A percentile compares a stretch with the other conserved stretches of the same genome.
Evolutionary conservation across 2,797 vertebrate genomes (phyloP).

Genomic region (Pampus argenteus): DNA sequence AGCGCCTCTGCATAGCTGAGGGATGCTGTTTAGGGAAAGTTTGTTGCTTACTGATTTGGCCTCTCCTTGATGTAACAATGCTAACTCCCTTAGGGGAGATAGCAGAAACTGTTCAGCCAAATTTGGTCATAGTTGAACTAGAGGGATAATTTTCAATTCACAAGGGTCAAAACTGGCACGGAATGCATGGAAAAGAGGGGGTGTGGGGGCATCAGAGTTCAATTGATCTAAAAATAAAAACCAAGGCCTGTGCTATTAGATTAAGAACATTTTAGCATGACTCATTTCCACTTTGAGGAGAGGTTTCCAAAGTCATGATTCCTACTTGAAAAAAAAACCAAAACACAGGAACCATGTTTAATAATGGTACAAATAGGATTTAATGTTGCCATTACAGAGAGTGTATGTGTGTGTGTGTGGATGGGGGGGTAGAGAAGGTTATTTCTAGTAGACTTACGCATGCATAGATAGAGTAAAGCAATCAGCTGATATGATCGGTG

Average conservation of each 20-base stretch:
- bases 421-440: neutral
- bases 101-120: constrained; percentile 87
- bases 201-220: constrained; percentile 72
- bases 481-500: constrained; percentile 51
- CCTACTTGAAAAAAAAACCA: constrained; percentile 28
- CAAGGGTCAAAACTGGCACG: constrained; percentile 87
- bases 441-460: constrained; percentile 31
- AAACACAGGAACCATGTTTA: constrained; percentile 29
- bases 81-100: constrained; percentile 83
- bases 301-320: constrained; percentile 42
- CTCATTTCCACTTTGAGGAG: constrained; percentile 50
- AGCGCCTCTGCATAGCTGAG: constrained; percentile 38
- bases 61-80: constrained; percentile 84
- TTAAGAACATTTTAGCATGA: constrained; percentile 62
- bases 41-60: constrained; percentile 70
- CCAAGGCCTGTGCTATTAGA: constrained; percentile 47
- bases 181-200: constrained; percentile 81
- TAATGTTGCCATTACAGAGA: constrained; percentile 24
- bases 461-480: constrained; percentile 28
- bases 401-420: neutral
- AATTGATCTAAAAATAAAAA: constrained; percentile 83
- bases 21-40: constrained; percentile 42
- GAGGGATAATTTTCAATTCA: constrained; percentile 87
- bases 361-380: constrained; percentile 36
- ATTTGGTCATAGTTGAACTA: constrained; percentile 90